Base-by-base conservation (phyloP, 2,888 invertebrate species). In the Cyclophora albipunctata region DNA sequence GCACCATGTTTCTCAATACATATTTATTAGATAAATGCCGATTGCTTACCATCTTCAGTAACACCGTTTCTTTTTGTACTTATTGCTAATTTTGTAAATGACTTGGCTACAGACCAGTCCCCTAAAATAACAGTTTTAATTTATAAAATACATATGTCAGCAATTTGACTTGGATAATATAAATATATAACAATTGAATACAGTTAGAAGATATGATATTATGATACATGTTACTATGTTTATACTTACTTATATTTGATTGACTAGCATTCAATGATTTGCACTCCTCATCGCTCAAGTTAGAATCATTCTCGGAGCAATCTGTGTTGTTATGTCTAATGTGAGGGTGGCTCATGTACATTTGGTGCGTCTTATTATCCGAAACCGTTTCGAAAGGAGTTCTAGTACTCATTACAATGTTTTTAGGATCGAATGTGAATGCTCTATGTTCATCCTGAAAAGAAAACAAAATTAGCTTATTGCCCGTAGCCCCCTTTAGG, bases 291-390 rank as follows among this genome's bases (percentile, higher is more conserved):
- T 86, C 86, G 53, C 86, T 86, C 42, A 75, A 45, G 47, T 82
- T 83, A 2, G 85, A 85, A 42, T 87, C 87, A 46, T 82, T 83
- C 47, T 86, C 87, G 0, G 84, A 85, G n/a, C 77, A 67, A 7
- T 85, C 84, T 0, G 74, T 58, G 43, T 73, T 75, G 50, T 70
- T 73, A 3, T 69, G 55, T 51, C 75, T 70, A 44, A 81, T 78
- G 3, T 80, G 78, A 0, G 85, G 81, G 48, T 78, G 81, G 47
- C 75, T 82, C 42, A 66, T 62, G 56, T 77, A 78, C 56, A 80
- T 63, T 34, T 71, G 75, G 6, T 72, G 68, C 0, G 60, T 67
- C 46, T 68, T 60, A 42, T 55, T 64, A 20, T 67, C 70, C 0
- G 68, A 49, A 3, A 64, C 64, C 49, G 64, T 68, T 34, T 77